A percentile compares a stretch with the other conserved stretches of the same genome.
These are phyloP conservation scores for Elysia chlorotica DNA, from an alignment of 1,140 invertebrate species.

Conservation along the genomic window DNA sequence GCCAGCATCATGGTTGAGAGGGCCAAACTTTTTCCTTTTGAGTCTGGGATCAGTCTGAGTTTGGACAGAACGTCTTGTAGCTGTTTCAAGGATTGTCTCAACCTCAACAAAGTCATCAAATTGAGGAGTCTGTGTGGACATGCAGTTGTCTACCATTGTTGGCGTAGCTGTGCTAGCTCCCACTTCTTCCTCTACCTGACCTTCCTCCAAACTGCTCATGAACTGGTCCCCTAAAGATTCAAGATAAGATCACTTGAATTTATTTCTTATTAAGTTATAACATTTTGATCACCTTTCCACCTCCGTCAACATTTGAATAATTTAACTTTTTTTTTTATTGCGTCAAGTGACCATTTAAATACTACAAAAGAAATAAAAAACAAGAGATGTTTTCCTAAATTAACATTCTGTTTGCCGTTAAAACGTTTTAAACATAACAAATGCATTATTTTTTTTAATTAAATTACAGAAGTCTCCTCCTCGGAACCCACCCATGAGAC, in stretches of 20 bases:
- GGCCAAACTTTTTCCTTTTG: conserved; percentile 57
- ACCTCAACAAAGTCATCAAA: conserved; percentile 53
- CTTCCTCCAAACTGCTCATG: conserved; percentile 19
- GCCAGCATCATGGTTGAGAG: conserved; percentile 43
- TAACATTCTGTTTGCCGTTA: too few species aligned
- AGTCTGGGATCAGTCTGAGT: conserved; percentile 55
- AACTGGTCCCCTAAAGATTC: conserved; percentile 13
- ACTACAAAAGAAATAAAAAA: conserved; percentile 13
- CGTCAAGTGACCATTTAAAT: background rate
- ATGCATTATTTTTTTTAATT: too few species aligned
- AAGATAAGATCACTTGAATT: too few species aligned
- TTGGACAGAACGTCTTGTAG: conserved; percentile 50
- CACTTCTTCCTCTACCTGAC: conserved; percentile 19
- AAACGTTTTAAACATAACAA: too few species aligned
- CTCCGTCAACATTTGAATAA: too few species aligned
- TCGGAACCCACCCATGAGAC: too few species aligned
- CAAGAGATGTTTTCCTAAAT: too few species aligned
- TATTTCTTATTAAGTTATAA: too few species aligned
- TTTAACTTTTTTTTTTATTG: too few species aligned
- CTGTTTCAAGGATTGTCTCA: conserved; percentile 47
- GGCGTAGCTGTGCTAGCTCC: conserved; percentile 6
- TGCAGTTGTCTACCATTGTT: conserved; percentile 19
- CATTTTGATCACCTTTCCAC: too few species aligned
- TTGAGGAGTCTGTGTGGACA: conserved; percentile 43
- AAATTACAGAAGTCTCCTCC: too few species aligned